Conservation (phyloP, 2,888 invertebrate species). For the Strigamia transsilvanica region DNA sequence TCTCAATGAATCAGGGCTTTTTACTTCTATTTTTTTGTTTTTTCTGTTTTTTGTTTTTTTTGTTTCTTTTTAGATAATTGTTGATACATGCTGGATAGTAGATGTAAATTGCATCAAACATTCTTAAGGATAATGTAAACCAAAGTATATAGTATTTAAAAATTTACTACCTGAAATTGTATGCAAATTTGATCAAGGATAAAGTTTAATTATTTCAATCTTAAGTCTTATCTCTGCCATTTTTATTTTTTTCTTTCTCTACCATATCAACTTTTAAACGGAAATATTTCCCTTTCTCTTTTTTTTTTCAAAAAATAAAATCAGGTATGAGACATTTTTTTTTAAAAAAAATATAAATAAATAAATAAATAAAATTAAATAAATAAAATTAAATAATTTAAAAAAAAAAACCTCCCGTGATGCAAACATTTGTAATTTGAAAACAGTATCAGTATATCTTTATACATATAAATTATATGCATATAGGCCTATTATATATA, state of each 20-base stretch:
- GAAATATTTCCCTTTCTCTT: not conserved
- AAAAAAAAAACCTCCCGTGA: conserved; percentile 19
- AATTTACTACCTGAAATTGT: conserved; percentile 14
- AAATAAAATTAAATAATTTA: not conserved
- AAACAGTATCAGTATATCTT: conserved; percentile 42
- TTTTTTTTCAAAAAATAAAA: not conserved
- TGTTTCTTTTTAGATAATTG: not conserved
- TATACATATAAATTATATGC: conserved; percentile 47
- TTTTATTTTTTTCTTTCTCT: not conserved
- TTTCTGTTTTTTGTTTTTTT: not conserved
- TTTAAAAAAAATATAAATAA: not conserved
- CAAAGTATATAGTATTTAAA: conserved; percentile 19
- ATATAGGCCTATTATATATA: conserved; percentile 47
- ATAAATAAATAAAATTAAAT: not conserved
- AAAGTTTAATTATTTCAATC: not conserved
- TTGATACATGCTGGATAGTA: not conserved
- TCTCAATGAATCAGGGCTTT: not conserved
- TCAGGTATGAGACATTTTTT: not conserved
- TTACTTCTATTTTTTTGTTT: not conserved
- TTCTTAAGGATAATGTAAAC: not conserved
- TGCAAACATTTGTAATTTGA: conserved; percentile 39
- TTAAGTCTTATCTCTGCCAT: not conserved
- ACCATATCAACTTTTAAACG: not conserved
- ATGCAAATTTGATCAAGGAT: conserved; percentile 16
- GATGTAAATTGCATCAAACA: conserved; percentile 20